Evolutionary conservation across 2,113 vertebrate genomes (phyloP).

Genomic region (Ivindomyrus marchei): DNA sequence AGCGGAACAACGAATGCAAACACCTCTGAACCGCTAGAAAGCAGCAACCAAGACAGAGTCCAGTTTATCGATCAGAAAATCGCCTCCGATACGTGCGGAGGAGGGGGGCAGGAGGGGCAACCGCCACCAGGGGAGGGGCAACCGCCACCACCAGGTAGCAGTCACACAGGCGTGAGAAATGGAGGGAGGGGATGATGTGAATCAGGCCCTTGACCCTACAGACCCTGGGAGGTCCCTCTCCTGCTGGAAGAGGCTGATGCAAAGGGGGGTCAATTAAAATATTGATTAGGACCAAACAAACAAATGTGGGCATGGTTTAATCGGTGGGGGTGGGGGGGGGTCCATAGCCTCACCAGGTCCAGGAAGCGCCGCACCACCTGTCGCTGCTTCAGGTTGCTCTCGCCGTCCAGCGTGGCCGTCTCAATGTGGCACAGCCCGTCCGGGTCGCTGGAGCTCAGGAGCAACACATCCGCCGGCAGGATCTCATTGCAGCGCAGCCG

Average conservation of each 20-base stretch:
- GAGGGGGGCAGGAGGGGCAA: no score
- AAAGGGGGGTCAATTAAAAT: neutral
- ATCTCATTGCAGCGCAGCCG: conserved; percentile 89
- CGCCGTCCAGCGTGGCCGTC: conserved; percentile 93
- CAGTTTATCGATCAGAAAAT: no score
- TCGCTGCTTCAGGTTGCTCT: conserved; percentile 93
- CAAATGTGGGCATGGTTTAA: no score
- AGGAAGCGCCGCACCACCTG: conserved; percentile 86
- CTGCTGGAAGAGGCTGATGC: neutral
- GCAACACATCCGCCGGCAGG: conserved; percentile 86
- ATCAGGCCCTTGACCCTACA: neutral
- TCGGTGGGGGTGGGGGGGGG: no score
- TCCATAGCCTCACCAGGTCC: conserved; percentile 73
- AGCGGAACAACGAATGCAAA: neutral
- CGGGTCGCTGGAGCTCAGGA: conserved; percentile 88
- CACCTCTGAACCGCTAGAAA: neutral
- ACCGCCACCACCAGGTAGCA: no score
- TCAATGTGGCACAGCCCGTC: conserved; percentile 93
- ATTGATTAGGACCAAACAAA: neutral
- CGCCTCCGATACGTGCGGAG: no score
- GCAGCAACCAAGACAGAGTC: neutral
- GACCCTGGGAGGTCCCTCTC: no score
- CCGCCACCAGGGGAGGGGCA: no score
- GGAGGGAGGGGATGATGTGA: neutral
- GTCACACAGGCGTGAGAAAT: no score